Percentiles rank a stretch among this genome's conserved stretches.
These are phyloP conservation scores for Prinia subflava DNA, from an alignment of 2,113 vertebrate species.

Conservation along the genomic window DNA sequence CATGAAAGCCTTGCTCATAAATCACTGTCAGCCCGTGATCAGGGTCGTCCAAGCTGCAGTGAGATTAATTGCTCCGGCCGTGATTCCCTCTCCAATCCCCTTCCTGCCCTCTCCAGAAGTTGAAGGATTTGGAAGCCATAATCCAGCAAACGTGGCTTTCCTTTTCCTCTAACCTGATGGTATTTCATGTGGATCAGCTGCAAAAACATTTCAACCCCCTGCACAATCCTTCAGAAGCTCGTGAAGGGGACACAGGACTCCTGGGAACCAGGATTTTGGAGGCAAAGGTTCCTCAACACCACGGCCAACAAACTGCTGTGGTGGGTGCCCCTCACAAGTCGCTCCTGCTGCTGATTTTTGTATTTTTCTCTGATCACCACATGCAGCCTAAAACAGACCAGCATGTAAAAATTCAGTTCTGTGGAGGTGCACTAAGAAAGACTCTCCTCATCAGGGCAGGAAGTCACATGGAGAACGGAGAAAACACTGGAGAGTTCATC, in stretches of 20 bases:
- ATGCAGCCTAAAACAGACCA: not conserved
- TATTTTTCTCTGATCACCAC: not conserved
- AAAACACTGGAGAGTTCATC: not conserved
- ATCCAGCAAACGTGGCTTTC: constrained; percentile 36
- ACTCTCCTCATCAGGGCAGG: not conserved
- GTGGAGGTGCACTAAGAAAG: not conserved
- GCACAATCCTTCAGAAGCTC: not conserved
- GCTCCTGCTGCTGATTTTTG: not conserved
- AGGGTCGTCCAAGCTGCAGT: not conserved
- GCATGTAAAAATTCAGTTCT: not conserved
- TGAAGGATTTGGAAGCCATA: constrained; percentile 26
- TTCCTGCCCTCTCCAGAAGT: not conserved
- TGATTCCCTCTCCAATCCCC: not conserved
- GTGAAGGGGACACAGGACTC: not conserved
- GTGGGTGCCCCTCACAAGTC: not conserved
- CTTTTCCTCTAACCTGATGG: not conserved
- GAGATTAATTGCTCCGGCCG: not conserved
- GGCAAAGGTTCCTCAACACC: not conserved
- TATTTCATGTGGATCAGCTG: constrained; percentile 30
- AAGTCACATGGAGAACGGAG: not conserved
- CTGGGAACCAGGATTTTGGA: not conserved
- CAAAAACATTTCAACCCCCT: constrained; percentile 37
- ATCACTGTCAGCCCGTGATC: not conserved
- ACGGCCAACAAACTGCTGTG: not conserved
- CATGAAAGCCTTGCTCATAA: not conserved